Evolutionary conservation across 2,888 invertebrate genomes (phyloP), one percentile per base, ranked within the genome.

Genomic region (Desoria tigrina): DNA sequence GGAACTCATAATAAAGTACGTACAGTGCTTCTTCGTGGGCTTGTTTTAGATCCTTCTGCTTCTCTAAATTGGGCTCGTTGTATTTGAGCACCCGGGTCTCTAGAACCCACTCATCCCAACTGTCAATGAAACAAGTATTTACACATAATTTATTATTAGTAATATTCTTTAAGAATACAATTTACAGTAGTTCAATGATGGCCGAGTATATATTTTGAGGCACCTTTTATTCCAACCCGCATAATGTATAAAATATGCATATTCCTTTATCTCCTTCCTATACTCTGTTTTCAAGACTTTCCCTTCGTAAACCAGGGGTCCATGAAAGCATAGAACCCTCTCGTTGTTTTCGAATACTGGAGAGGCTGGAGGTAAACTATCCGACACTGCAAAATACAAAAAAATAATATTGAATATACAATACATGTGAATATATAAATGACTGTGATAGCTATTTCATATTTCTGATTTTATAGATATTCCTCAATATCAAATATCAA

Each of bases 201-300:
- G n/a, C n/a, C n/a, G n/a, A n/a, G n/a, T n/a, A n/a, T n/a, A n/a
- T n/a, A n/a, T n/a, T n/a, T n/a, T n/a, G n/a, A n/a, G n/a, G n/a
- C 84, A 95, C 94, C 93, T 96, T 84, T 96, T 97, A 79, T 94
- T 97, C 97, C 97, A 97, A 1, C 96, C 96, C 74, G 94, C 94
- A 80, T 97, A 97, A 81, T 97, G 97, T 73, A 97, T 94, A 67
- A 92, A 88, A 82, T 96, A 96, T 78, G 91, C 88, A 7, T 92
- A 85, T 80, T 89, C 88, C 80, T 93, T 93, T 80, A 89, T 88
- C 80, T 93, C 92, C 76, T 94, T 93, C 80, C 92, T 92, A 1
- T 88, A 87, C 72, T 90, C 83, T 61, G 88, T 86, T 82, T 92
- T 93, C 27, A 96, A 84, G 79, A 94, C 94, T 86, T 97, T 97